A percentile compares a stretch with the other conserved stretches of the same genome.
These are phyloP conservation scores for Sminthurinus aureus DNA, from an alignment of 2,888 invertebrate genomes.

Conservation along the genomic window DNA sequence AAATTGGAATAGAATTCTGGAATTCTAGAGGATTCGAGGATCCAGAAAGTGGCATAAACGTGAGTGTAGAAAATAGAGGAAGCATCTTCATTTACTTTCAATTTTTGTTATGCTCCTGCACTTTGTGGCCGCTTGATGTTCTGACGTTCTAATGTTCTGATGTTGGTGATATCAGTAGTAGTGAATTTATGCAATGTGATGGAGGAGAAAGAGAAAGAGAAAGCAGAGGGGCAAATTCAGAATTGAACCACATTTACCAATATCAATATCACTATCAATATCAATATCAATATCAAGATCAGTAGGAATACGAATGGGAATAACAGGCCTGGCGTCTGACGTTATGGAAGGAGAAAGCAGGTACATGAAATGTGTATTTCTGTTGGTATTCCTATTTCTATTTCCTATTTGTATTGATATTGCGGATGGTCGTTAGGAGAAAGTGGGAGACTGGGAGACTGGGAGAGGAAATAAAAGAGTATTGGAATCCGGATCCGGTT, in stretches of 20 bases:
- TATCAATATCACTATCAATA: no score
- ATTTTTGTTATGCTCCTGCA: not conserved
- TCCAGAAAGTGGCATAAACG: no score
- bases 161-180: not conserved
- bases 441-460: not conserved
- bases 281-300: no score
- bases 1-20: not conserved
- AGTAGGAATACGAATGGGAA: no score
- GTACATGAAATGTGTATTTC: not conserved
- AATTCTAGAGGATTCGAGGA: no score
- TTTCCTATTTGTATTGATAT: no score
- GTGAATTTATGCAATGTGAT: not conserved
- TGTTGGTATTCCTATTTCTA: not conserved
- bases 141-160: not conserved
- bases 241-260: no score
- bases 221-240: not conserved
- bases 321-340: no score
- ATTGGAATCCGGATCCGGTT: conserved; percentile 6
- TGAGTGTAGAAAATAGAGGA: not conserved
- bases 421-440: not conserved
- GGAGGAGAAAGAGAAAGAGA: not conserved
- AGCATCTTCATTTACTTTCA: not conserved
- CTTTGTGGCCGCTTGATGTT: not conserved
- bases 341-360: not conserved
- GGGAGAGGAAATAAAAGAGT: not conserved